Conservation (phyloP, 2,113 vertebrate species). For the Ariopsis seemanni region DNA sequence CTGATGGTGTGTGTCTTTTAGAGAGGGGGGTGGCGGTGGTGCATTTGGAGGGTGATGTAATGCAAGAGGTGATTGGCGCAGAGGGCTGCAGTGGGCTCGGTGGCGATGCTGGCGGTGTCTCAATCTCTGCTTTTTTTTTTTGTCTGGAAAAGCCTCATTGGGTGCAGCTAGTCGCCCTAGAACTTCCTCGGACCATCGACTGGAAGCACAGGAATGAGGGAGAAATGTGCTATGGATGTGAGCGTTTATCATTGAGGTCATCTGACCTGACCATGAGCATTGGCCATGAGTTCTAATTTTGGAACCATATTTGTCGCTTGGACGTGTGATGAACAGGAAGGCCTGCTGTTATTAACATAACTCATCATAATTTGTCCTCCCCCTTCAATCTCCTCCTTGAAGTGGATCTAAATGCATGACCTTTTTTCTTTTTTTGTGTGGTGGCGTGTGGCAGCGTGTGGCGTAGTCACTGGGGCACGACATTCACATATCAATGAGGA, state of each 20-base stretch:
- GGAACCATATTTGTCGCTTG: neutral
- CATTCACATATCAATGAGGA: conserved; percentile 71
- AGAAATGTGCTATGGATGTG: conserved; percentile 25
- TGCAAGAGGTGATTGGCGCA: conserved; percentile 49
- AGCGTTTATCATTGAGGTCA: conserved; percentile 34
- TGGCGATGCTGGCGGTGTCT: conserved; percentile 52
- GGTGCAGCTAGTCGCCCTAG: conserved; percentile 19
- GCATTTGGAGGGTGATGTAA: conserved; percentile 46
- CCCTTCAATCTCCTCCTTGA: conserved; percentile 47
- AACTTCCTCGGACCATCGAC: neutral
- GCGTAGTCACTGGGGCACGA: conserved; percentile 64
- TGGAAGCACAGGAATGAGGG: neutral
- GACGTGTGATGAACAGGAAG: conserved; percentile 54
- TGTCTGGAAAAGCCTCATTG: conserved; percentile 38
- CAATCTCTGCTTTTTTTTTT: conserved; percentile 49
- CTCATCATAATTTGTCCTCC: conserved; percentile 15
- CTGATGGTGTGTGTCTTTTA: conserved; percentile 31
- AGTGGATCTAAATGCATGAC: conserved; percentile 47
- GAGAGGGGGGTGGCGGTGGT: conserved; percentile 8
- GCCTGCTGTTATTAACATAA: conserved; percentile 59
- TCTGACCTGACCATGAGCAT: conserved; percentile 26
- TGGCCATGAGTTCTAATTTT: neutral
- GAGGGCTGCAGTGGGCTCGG: conserved; percentile 61
- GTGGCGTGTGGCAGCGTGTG: conserved; percentile 28
- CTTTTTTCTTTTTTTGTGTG: neutral